Base-by-base conservation (phyloP, 1,140 invertebrate species). In the Habropoda laboriosa region DNA sequence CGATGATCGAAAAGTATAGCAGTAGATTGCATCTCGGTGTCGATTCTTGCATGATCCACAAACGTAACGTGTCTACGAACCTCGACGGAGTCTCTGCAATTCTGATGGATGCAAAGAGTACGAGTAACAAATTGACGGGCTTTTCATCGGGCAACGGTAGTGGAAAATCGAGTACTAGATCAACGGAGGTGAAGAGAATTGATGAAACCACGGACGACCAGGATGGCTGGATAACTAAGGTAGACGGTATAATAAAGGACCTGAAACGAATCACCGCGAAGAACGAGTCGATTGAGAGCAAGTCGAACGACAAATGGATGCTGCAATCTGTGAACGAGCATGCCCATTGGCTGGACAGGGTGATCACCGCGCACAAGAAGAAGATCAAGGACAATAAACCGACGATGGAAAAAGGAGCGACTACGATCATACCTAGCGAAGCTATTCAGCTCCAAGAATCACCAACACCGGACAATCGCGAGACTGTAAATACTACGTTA, bases 1-100 rank as follows among this genome's bases (percentile, higher is more conserved):
- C 49, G 49, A 67, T 88, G 13, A 75, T 88, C 21, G 82, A 77
- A 21, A 79, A 82, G 53, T 89, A 86, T 45, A 86, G 81, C 61
- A 75, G 82, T 24, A 27, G 68, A 30, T 66, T 80, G 49, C 55
- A 67, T 16, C 2, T 57, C 0, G 12, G 16, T 13, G 6, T 38
- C 3, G 51, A 58, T n/a, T 7, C 2, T 0, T n/a, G 8, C 16
- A 4, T 21, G 2, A 0, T 70, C 18, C 10, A 38, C 0, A 84
- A 38, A 8, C 42, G 55, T 0, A 68, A 64, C 30, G 61, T 42
- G 18, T 70, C 61, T 3, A 55, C 45, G 13, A 75, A 51, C 1
- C 5, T 71, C 4, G 3, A 45, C 16, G 3, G 24, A 6, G 1
- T 5, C 2, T 8, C 53, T 13, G 12, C 2, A 10, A 2, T 27